phyloP scores from a whole-genome alignment of 2,888 invertebrate genomes.

The Tenthredo distinguenda region DNA sequence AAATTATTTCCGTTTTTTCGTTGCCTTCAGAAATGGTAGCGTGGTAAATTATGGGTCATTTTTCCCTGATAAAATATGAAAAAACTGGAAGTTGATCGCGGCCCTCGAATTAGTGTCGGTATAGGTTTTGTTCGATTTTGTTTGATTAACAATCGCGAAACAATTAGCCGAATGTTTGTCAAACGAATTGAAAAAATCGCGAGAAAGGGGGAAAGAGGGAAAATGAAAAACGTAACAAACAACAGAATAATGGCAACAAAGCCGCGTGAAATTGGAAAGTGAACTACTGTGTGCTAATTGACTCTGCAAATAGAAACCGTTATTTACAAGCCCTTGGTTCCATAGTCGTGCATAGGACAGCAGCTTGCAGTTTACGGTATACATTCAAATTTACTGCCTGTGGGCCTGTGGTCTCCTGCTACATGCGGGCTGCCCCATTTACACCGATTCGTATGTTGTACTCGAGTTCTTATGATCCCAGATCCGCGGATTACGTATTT shows the following conservation, averaged over 20 bases:
- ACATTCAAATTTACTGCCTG: slow-evolving; percentile 12
- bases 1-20: background rate
- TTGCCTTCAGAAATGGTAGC: background rate
- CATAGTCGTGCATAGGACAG: background rate
- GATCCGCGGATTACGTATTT: background rate
- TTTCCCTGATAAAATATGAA: background rate
- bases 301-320: slow-evolving; percentile 51
- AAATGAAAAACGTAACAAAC: background rate
- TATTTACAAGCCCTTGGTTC: slow-evolving; percentile 35
- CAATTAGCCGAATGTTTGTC: background rate
- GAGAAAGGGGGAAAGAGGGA: background rate
- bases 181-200: background rate
- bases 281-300: slow-evolving; percentile 51
- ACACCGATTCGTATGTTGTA: background rate
- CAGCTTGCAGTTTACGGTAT: background rate
- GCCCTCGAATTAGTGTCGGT: background rate
- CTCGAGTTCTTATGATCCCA: no score
- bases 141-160: background rate
- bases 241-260: background rate
- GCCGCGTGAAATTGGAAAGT: slow-evolving; percentile 46
- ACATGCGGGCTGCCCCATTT: background rate
- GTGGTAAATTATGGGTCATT: background rate
- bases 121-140: background rate
- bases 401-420: background rate
- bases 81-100: background rate